Conservation (phyloP, 2,797 vertebrate species). For the Acrossocheilus wenchowensis region DNA sequence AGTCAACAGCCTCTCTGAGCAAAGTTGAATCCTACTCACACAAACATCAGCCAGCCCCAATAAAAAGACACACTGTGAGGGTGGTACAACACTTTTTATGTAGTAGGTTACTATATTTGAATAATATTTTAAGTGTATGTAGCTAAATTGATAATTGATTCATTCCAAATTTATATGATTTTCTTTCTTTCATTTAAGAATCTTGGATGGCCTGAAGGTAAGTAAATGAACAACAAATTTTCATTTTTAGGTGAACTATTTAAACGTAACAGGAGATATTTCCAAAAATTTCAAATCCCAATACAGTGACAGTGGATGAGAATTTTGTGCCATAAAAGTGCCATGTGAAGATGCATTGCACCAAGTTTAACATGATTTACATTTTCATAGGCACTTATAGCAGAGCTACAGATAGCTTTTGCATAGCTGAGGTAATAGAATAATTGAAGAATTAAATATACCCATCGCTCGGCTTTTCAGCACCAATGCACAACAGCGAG, state of each 20-base stretch:
- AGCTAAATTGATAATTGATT: background rate
- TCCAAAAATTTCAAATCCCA: background rate
- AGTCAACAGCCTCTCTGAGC: constrained; percentile 13
- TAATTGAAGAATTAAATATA: background rate
- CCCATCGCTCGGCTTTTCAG: background rate
- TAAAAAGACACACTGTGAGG: background rate
- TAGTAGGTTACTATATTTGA: background rate
- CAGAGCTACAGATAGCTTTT: background rate
- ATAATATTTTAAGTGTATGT: constrained; percentile 7
- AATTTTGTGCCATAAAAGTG: background rate
- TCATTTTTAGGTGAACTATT: background rate
- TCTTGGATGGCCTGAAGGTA: background rate
- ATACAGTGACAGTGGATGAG: background rate
- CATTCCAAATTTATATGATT: background rate
- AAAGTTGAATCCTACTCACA: constrained; percentile 22
- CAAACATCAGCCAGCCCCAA: constrained; percentile 4
- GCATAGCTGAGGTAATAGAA: background rate
- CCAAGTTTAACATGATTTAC: background rate
- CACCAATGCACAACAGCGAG: background rate
- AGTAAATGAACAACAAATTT: background rate
- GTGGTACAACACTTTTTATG: background rate
- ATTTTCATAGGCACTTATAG: background rate
- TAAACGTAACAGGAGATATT: background rate
- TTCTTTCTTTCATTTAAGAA: background rate
- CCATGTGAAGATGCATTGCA: background rate